Evolutionary conservation across 2,888 invertebrate species (phyloP).

Genomic region (Philereme vetulata): DNA sequence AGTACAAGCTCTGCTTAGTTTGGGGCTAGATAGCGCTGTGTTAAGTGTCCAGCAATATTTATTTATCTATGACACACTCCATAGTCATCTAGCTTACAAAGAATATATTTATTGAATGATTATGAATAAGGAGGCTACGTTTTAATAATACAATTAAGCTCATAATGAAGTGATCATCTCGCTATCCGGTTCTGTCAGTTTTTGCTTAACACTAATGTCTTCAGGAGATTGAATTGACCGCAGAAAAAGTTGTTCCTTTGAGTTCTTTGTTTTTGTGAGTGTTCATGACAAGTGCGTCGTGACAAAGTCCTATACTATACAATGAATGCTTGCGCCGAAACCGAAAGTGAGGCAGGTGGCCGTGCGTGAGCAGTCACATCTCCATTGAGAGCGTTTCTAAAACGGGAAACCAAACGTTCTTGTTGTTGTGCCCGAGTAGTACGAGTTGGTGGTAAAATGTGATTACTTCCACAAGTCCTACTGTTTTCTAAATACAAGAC

Average conservation of each 20-base stretch:
- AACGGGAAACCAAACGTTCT: conserved; percentile 18
- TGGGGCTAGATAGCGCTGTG: too few relatives aligned
- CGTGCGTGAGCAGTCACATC: conserved; percentile 46
- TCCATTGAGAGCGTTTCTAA: conserved; percentile 15
- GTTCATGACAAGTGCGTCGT: conserved; percentile 32
- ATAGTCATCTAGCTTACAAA: too few relatives aligned
- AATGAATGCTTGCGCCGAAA: conserved; percentile 59
- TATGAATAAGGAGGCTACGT: too few relatives aligned
- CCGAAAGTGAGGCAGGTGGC: conserved; percentile 62
- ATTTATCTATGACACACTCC: too few relatives aligned
- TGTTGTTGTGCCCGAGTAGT: conserved; percentile 1
- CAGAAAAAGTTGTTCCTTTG: conserved; percentile 11
- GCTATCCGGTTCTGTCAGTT: conserved; percentile 6
- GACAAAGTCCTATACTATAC: conserved; percentile 53
- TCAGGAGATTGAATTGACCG: conserved; percentile 11
- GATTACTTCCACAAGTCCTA: too few relatives aligned
- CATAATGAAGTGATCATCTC: conserved; percentile 20
- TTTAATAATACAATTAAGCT: neutral
- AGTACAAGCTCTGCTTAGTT: too few relatives aligned
- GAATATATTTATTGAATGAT: too few relatives aligned
- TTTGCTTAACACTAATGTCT: conserved; percentile 10
- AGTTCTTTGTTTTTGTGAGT: conserved; percentile 27
- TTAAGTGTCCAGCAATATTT: too few relatives aligned
- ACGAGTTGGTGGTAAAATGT: neutral
- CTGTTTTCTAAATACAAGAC: too few relatives aligned